Percentiles rank a stretch among this genome's conserved stretches.
These are phyloP conservation scores for Ormyrus rosae DNA, from an alignment of 2,888 invertebrate genomes.

Conservation along the genomic window DNA sequence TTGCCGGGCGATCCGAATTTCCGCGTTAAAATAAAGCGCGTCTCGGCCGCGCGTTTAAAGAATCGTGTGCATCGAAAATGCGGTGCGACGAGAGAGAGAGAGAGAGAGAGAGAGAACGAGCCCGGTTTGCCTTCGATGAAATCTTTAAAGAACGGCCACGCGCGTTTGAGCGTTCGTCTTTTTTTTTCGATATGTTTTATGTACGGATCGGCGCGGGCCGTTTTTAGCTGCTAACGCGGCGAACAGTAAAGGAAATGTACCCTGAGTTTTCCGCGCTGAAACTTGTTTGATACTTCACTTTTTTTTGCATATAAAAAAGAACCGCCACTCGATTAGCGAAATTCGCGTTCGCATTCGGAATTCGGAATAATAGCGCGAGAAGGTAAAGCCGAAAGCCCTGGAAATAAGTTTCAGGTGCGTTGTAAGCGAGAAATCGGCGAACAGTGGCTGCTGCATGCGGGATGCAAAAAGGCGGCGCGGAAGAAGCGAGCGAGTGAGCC, in stretches of 20 bases:
- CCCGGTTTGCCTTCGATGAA: constrained; percentile 48
- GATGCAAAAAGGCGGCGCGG: constrained; percentile 2
- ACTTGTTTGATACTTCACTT: too few species aligned
- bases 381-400: not conserved
- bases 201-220: constrained; percentile 2
- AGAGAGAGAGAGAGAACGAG: not conserved
- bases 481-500: constrained; percentile 12
- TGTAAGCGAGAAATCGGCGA: not conserved
- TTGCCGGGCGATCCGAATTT: not conserved
- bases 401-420: not conserved
- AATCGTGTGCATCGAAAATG: constrained; percentile 13
- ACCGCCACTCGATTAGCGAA: too few species aligned
- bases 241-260: too few species aligned
- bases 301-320: too few species aligned
- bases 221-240: not conserved
- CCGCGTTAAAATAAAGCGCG: constrained; percentile 25
- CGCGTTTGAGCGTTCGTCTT: not conserved
- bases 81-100: constrained; percentile 7
- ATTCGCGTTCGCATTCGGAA: too few species aligned
- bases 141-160: not conserved
- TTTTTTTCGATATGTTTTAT: constrained; percentile 17
- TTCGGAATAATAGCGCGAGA: constrained; percentile 22
- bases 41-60: not conserved
- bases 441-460: not conserved
- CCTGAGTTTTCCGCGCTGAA: too few species aligned